Evolutionary conservation across 2,797 vertebrate genomes (phyloP).

Genomic region (Sciurus vulgaris): DNA sequence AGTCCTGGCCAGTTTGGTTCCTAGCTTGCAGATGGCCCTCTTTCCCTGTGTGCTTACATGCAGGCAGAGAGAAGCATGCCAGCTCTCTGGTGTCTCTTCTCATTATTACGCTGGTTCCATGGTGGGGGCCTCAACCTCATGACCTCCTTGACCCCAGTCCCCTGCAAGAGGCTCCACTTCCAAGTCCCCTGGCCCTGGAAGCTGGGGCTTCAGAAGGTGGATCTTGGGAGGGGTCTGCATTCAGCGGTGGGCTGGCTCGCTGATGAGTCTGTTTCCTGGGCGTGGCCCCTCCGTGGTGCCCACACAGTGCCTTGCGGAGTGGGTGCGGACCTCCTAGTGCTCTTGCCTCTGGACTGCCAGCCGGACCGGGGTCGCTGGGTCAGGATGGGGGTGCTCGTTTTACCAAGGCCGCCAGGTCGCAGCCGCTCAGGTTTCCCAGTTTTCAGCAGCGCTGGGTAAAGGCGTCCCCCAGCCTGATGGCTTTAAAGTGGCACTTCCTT

Average conservation of each 20-base stretch:
- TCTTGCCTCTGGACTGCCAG: too few species aligned
- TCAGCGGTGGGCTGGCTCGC: background rate
- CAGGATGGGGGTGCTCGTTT: background rate
- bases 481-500: conserved; percentile 53
- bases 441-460: background rate
- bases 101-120: background rate
- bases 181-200: background rate
- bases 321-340: background rate
- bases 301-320: background rate
- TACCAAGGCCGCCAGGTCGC: background rate
- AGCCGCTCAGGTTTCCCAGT: background rate
- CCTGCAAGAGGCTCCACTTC: background rate
- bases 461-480: background rate
- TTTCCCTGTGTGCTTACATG: background rate
- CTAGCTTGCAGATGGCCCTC: background rate
- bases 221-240: background rate
- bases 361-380: background rate
- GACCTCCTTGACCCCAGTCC: background rate
- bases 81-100: background rate
- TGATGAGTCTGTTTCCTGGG: background rate
- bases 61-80: background rate
- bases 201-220: background rate
- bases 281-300: background rate
- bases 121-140: background rate
- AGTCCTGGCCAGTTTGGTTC: background rate